phyloP scores from a whole-genome alignment of 2,113 vertebrate species.

The Pristiophorus japonicus region DNA sequence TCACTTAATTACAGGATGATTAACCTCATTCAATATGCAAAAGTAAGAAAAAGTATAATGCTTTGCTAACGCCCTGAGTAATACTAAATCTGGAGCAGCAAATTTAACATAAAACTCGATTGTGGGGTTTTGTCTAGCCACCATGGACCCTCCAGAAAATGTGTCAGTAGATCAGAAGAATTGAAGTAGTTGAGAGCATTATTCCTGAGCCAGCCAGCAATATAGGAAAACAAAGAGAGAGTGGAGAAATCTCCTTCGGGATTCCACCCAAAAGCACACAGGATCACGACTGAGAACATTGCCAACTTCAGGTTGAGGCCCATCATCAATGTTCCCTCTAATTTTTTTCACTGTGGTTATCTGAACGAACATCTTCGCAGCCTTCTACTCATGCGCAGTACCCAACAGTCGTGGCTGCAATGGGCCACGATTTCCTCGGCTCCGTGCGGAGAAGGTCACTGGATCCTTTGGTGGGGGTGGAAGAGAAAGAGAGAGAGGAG shows the following conservation, averaged over 20 bases:
- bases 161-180: background rate
- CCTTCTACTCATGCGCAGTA: no score
- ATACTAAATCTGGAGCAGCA: background rate
- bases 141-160: no score
- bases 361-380: no score
- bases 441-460: no score
- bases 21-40: background rate
- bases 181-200: background rate
- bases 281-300: no score
- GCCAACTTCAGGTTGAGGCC: no score
- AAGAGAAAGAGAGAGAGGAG: no score
- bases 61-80: background rate
- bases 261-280: background rate
- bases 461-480: no score
- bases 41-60: background rate
- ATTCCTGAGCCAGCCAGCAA: background rate
- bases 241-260: background rate
- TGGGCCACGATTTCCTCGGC: no score
- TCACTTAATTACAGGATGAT: background rate
- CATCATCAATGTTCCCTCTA: no score
- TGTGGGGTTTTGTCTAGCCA: background rate
- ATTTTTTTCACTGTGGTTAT: no score
- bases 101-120: background rate
- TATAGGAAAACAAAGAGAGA: background rate
- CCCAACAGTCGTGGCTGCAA: no score